Conservation (phyloP, 1,140 invertebrate genomes). For the Drosophila chauvacae region DNA sequence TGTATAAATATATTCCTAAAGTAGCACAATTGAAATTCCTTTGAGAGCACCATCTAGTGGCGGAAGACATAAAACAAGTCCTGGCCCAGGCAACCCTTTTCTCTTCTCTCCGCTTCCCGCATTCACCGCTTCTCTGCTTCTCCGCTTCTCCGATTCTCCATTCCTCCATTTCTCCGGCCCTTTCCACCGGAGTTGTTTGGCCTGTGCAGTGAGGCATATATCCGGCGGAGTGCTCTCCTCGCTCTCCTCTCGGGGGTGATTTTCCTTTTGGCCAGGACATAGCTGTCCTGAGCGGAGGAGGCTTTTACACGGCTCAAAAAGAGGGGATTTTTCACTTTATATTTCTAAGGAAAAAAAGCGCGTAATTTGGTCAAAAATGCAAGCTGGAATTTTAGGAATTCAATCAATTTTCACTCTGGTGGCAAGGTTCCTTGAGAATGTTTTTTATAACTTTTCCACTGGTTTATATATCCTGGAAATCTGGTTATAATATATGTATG, state of each 20-base stretch:
- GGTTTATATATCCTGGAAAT: not conserved
- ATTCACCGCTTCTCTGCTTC: not conserved
- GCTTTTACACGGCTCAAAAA: constrained; percentile 6
- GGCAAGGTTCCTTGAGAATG: no score
- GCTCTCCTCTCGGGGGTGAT: constrained; percentile 29
- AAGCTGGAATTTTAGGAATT: no score
- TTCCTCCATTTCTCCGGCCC: not conserved
- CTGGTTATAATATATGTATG: no score
- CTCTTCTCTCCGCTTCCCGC: not conserved
- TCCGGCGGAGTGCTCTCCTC: constrained; percentile 45
- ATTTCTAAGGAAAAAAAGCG: no score
- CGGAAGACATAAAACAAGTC: constrained; percentile 53
- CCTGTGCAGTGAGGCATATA: constrained; percentile 65
- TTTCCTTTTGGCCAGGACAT: constrained; percentile 19
- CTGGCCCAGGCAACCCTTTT: constrained; percentile 16
- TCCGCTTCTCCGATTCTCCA: not conserved
- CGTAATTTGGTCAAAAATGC: no score
- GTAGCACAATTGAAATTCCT: not conserved
- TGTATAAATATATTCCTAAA: not conserved
- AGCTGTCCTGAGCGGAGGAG: constrained; percentile 3
- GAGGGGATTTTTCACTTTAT: not conserved
- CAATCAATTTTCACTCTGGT: no score
- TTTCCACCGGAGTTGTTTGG: constrained; percentile 9
- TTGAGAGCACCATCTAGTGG: constrained; percentile 54
- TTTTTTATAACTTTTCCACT: not conserved